These are phyloP conservation scores for Acronicta alni DNA, from an alignment of 2,888 invertebrate genomes.

Conservation along the genomic window DNA sequence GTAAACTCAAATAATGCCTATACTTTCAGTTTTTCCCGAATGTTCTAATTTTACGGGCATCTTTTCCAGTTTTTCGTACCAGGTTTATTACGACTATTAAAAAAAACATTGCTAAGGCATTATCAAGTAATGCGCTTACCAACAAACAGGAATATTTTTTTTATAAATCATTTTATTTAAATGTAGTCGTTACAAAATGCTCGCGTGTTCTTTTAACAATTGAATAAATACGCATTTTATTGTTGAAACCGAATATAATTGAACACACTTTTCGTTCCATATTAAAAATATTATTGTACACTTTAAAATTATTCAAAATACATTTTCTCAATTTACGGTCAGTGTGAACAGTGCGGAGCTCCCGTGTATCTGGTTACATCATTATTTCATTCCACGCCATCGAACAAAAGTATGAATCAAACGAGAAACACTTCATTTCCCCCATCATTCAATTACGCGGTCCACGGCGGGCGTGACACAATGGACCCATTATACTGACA, in stretches of 20 bases:
- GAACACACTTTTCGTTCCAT: slow-evolving; percentile 20
- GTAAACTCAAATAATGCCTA: too few species aligned
- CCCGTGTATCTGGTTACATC: slow-evolving; percentile 10
- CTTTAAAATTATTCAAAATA: slow-evolving; percentile 6
- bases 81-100: too few species aligned
- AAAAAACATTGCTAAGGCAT: too few species aligned
- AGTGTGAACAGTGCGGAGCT: background rate
- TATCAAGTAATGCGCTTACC: too few species aligned
- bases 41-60: too few species aligned
- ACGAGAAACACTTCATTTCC: slow-evolving; percentile 22
- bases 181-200: background rate
- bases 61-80: too few species aligned
- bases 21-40: too few species aligned
- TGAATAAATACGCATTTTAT: background rate
- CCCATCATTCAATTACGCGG: slow-evolving; percentile 22
- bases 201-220: background rate
- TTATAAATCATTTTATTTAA: too few species aligned
- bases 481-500: slow-evolving; percentile 29
- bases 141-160: too few species aligned
- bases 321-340: slow-evolving; percentile 1
- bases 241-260: slow-evolving; percentile 16
- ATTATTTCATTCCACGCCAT: slow-evolving; percentile 29
- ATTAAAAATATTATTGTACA: background rate
- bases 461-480: slow-evolving; percentile 4
- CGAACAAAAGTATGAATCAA: slow-evolving; percentile 18